Percentiles rank a stretch among this genome's conserved stretches.
These are phyloP conservation scores for Calcarius lapponicus DNA, from an alignment of 2,797 vertebrate species.

Conservation along the genomic window DNA sequence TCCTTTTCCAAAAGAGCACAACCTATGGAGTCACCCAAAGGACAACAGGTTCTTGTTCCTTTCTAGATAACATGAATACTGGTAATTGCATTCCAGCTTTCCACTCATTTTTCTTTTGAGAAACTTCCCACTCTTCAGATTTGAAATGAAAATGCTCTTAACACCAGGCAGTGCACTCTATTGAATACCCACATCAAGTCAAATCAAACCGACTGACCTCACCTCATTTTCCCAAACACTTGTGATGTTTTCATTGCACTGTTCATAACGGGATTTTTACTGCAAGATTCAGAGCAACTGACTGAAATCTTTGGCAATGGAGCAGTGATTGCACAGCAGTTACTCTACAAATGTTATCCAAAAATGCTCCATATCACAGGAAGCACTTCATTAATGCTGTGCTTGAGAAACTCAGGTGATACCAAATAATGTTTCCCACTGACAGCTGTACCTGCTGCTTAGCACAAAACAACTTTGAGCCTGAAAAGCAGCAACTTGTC, in stretches of 20 bases:
- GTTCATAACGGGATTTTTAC: constrained; percentile 10
- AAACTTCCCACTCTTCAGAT: constrained; percentile 7
- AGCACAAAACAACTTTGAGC: constrained; percentile 3
- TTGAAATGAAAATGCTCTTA: not conserved
- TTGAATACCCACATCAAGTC: constrained; percentile 10
- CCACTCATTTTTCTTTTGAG: constrained; percentile 20
- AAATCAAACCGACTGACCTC: constrained; percentile 45
- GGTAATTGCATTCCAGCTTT: not conserved
- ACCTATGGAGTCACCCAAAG: not conserved
- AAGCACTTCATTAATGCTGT: constrained; percentile 31
- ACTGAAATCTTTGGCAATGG: constrained; percentile 45
- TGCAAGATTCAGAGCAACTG: constrained; percentile 14
- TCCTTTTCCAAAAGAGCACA: not conserved
- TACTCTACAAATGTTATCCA: constrained; percentile 53
- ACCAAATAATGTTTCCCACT: constrained; percentile 35
- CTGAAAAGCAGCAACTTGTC: not conserved
- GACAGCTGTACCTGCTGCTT: constrained; percentile 41
- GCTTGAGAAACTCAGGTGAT: constrained; percentile 14
- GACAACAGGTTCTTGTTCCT: not conserved
- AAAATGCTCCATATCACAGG: constrained; percentile 60
- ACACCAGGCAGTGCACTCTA: not conserved
- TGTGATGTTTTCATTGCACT: not conserved
- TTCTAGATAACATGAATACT: not conserved
- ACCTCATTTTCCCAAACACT: not conserved
- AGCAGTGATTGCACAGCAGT: constrained; percentile 40